Percentiles rank a stretch among this genome's conserved stretches.
Conservation (phyloP, 2,113 vertebrate genomes). For the Mastomys coucha region DNA sequence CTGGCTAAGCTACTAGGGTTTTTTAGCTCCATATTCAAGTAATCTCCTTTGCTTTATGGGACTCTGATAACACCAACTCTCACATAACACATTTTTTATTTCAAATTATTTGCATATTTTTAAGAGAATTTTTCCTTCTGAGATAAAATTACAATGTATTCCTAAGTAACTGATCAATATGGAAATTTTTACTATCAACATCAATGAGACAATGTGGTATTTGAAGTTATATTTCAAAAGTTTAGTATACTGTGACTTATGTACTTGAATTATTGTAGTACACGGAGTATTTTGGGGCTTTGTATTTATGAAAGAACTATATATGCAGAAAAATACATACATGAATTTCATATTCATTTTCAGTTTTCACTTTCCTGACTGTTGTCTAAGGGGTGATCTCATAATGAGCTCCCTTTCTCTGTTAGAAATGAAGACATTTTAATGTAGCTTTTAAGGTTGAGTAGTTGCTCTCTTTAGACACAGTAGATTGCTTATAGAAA, state of each 20-base stretch:
- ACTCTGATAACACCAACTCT: neutral
- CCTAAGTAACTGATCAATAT: neutral
- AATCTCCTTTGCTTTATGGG: neutral
- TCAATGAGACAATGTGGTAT: neutral
- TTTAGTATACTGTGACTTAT: neutral
- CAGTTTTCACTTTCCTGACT: neutral
- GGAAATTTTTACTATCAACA: neutral
- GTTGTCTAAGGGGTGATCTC: neutral
- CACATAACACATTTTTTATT: neutral
- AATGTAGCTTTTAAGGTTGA: neutral
- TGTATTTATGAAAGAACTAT: neutral
- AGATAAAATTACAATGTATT: neutral
- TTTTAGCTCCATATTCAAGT: neutral
- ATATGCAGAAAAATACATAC: neutral
- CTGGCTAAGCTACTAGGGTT: accelerated
- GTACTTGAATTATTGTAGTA: neutral
- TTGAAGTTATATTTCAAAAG: neutral
- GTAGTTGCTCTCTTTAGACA: neutral
- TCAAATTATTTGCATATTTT: neutral
- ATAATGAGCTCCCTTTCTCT: neutral
- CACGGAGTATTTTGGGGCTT: neutral
- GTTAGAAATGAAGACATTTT: neutral
- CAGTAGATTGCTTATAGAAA: neutral
- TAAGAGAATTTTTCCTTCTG: neutral
- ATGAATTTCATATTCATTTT: neutral